These are phyloP conservation scores for Periphyllus acericola DNA, from an alignment of 2,888 invertebrate species.

Conservation along the genomic window DNA sequence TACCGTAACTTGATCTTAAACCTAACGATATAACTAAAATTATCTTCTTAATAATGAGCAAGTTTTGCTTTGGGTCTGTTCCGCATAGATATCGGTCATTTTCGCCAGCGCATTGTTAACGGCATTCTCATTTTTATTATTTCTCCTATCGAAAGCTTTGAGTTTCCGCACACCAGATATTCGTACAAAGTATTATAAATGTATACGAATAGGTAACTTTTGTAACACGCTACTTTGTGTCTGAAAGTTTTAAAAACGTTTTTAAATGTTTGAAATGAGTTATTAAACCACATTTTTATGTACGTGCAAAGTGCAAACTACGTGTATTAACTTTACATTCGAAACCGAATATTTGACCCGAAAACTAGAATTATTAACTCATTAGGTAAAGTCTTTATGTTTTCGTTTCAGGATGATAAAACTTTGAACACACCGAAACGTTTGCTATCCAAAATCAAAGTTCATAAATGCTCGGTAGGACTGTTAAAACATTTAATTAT, in stretches of 20 bases:
- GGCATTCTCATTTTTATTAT: too few relatives aligned
- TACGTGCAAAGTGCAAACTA: background rate
- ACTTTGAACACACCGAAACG: background rate
- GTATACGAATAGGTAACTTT: too few relatives aligned
- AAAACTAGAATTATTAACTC: constrained; percentile 32
- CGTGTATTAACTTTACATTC: constrained; percentile 21
- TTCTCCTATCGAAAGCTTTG: too few relatives aligned
- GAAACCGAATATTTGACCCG: background rate
- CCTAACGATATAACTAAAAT: too few relatives aligned
- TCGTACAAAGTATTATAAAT: too few relatives aligned
- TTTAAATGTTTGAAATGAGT: constrained; percentile 34
- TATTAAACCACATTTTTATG: constrained; percentile 23
- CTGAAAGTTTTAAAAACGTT: constrained; percentile 39
- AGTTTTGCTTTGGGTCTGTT: too few relatives aligned
- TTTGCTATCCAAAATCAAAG: background rate
- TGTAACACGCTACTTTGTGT: background rate
- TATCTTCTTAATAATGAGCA: too few relatives aligned
- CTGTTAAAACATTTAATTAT: background rate
- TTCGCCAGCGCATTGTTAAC: too few relatives aligned
- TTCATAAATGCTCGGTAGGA: background rate
- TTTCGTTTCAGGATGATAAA: background rate
- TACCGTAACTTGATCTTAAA: too few relatives aligned
- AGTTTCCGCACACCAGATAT: too few relatives aligned
- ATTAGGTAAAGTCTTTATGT: background rate
- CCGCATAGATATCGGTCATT: too few relatives aligned